A percentile compares a stretch with the other conserved stretches of the same genome.
These are phyloP conservation scores for Melipona beecheii DNA, from an alignment of 2,888 invertebrate genomes.

Conservation along the genomic window DNA sequence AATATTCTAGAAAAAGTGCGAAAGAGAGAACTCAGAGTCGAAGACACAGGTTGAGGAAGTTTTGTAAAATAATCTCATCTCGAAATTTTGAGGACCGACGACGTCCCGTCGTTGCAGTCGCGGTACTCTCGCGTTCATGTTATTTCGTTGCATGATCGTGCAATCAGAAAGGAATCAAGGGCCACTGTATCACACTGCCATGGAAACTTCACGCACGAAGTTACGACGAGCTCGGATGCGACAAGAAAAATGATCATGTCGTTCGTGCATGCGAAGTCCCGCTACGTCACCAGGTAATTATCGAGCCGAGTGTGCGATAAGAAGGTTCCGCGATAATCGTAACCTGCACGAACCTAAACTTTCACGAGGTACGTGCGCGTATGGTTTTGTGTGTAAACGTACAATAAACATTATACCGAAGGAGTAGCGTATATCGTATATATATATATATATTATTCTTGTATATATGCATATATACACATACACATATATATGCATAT, in stretches of 20 bases:
- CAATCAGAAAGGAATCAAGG: constrained; percentile 2
- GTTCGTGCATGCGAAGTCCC: constrained; percentile 34
- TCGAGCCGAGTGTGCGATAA: constrained; percentile 41
- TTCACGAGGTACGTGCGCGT: constrained; percentile 39
- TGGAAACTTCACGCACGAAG: constrained; percentile 30
- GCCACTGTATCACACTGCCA: background rate
- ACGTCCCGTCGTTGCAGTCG: too few relatives aligned
- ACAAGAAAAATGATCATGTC: constrained; percentile 44
- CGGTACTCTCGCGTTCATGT: background rate
- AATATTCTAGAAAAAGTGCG: background rate
- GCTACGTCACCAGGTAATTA: constrained; percentile 43
- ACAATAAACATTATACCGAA: constrained; percentile 52
- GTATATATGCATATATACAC: constrained; percentile 25
- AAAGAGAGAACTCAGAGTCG: background rate
- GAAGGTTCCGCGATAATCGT: constrained; percentile 54
- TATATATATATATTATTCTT: constrained; percentile 17
- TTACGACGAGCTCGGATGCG: constrained; percentile 44
- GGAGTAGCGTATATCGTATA: constrained; percentile 38
- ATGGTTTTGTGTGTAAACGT: constrained; percentile 53
- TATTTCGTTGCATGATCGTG: background rate
- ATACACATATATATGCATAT: constrained; percentile 27
- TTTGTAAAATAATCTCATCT: background rate
- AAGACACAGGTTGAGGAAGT: background rate
- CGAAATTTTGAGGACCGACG: background rate
- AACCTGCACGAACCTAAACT: constrained; percentile 41